phyloP scores from a whole-genome alignment of 2,797 vertebrate genomes.

The Acanthis flammea region DNA sequence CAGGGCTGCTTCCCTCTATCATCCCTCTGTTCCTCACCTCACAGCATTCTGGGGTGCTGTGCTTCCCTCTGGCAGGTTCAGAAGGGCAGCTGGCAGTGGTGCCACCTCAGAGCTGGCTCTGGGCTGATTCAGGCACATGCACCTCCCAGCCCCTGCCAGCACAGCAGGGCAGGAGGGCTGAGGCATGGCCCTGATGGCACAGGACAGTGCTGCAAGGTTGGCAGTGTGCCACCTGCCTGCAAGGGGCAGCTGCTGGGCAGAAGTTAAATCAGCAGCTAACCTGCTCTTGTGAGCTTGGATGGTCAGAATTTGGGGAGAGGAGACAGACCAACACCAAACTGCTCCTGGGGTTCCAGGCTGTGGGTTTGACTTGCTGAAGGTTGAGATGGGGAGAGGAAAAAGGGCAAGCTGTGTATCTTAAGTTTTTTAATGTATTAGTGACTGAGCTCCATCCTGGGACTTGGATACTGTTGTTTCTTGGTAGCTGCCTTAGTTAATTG shows the following conservation, averaged over 20 bases:
- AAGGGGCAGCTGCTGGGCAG: neutral
- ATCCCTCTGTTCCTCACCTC: rapidly evolving
- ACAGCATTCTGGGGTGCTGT: neutral
- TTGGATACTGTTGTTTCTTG: neutral
- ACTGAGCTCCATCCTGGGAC: neutral
- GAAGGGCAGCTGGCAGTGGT: neutral
- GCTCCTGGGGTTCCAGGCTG: neutral
- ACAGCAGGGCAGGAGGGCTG: neutral
- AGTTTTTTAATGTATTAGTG: neutral
- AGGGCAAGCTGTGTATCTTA: neutral
- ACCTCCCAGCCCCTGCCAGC: neutral
- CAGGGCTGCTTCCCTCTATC: neutral
- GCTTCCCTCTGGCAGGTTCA: neutral
- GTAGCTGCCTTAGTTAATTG: neutral
- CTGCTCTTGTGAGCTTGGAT: neutral
- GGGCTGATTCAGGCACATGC: neutral
- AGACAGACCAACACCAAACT: rapidly evolving
- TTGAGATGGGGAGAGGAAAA: neutral
- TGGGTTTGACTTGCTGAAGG: neutral
- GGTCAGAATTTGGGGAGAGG: neutral
- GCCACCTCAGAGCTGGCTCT: neutral
- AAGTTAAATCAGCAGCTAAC: neutral
- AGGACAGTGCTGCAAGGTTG: neutral
- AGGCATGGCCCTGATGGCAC: neutral
- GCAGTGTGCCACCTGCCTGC: conserved; percentile 8